These are phyloP conservation scores for Hypomecis punctinalis DNA, from an alignment of 2,888 invertebrate genomes.

Conservation along the genomic window DNA sequence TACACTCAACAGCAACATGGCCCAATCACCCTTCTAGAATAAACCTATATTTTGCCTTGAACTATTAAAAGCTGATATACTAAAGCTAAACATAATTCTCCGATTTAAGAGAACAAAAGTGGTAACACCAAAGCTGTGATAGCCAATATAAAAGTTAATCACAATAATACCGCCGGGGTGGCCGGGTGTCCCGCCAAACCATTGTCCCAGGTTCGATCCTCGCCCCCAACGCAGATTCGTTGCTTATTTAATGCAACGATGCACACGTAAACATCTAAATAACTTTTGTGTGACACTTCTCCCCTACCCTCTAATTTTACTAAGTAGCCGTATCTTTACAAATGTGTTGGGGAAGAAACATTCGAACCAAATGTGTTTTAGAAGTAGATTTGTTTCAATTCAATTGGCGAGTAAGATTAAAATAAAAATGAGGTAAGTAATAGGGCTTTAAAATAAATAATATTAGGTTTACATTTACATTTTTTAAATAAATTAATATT, in stretches of 20 bases:
- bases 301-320: conserved; percentile 82
- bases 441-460: neutral
- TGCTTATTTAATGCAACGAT: conserved; percentile 84
- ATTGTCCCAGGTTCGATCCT: conserved; percentile 74
- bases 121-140: conserved; percentile 60
- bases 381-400: conserved; percentile 61
- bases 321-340: conserved; percentile 83
- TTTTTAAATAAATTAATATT: neutral
- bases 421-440: conserved; percentile 7
- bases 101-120: conserved; percentile 48
- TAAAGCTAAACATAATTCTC: neutral
- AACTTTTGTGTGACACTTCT: conserved; percentile 83
- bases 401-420: conserved; percentile 30
- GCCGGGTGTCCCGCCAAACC: conserved; percentile 71
- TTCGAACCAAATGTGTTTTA: conserved; percentile 71
- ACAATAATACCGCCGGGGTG: conserved; percentile 66
- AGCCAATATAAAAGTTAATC: conserved; percentile 78
- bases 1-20: too few species aligned
- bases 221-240: conserved; percentile 78
- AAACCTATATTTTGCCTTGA: too few species aligned
- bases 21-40: too few species aligned
- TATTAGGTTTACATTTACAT: neutral
- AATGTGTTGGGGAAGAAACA: conserved; percentile 75
- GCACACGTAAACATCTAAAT: conserved; percentile 85
- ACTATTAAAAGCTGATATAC: too few species aligned